Conservation (phyloP, 2,113 vertebrate genomes). For the Fulmarus glacialis region DNA sequence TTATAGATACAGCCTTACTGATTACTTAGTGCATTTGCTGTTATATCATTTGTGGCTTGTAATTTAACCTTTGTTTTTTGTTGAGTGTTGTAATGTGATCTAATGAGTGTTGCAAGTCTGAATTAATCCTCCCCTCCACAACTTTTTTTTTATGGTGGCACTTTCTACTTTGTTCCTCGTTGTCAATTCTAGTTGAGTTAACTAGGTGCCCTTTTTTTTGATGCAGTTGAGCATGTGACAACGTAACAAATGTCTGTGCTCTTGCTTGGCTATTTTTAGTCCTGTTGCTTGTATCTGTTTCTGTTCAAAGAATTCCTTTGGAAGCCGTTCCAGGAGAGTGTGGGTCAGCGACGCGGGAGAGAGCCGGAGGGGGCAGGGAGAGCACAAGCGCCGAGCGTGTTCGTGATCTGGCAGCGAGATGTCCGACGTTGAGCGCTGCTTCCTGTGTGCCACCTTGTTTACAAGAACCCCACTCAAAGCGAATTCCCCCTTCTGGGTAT, state of each 20-base stretch:
- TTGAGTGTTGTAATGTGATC: background rate
- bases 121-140: background rate
- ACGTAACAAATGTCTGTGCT: conserved; percentile 34
- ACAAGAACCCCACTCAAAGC: background rate
- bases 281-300: conserved; percentile 68
- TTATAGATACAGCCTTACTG: background rate
- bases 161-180: background rate
- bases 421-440: background rate
- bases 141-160: background rate
- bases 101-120: background rate
- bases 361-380: background rate
- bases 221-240: background rate
- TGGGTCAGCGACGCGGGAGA: background rate
- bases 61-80: background rate
- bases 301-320: conserved; percentile 75
- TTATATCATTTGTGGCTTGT: background rate
- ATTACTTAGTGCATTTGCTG: background rate
- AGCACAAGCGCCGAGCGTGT: background rate
- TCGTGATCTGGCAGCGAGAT: background rate
- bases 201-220: background rate
- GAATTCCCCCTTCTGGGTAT: background rate
- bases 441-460: background rate
- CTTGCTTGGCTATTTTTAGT: conserved; percentile 72
- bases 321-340: conserved; percentile 45
- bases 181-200: background rate